Evolutionary conservation across 1,140 invertebrate genomes (phyloP).

Genomic region (Steinernema khuongi): DNA sequence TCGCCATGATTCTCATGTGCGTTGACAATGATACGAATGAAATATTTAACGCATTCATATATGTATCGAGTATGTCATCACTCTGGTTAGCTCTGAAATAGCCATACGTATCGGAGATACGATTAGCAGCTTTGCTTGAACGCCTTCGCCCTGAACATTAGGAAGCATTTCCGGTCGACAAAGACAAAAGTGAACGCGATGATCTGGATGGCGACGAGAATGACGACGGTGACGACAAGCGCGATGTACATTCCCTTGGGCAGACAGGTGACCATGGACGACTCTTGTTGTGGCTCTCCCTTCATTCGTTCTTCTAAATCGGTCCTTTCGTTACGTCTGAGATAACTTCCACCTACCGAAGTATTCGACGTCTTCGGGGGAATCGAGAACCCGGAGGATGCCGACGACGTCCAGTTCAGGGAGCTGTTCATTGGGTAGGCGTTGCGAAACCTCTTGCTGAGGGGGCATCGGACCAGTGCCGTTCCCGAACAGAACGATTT

Average conservation of each 20-base stretch:
- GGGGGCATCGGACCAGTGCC: background rate
- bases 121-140: background rate
- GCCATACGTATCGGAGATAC: background rate
- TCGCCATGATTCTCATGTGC: too few species aligned
- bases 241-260: constrained; percentile 33
- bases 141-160: background rate
- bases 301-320: constrained; percentile 13
- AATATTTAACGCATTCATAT: too few species aligned
- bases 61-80: too few species aligned
- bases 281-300: constrained; percentile 23
- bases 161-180: constrained; percentile 27
- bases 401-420: constrained; percentile 53
- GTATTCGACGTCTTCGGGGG: constrained; percentile 48
- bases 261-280: constrained; percentile 21
- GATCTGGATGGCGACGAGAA: constrained; percentile 37
- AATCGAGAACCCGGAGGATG: constrained; percentile 52
- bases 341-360: constrained; percentile 43
- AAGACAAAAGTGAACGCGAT: constrained; percentile 32
- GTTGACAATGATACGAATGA: too few species aligned
- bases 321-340: background rate
- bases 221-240: constrained; percentile 27
- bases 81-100: background rate
- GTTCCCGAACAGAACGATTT: background rate
- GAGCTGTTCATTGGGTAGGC: constrained; percentile 18
- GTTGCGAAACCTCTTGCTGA: background rate